Conservation (phyloP, 2,113 vertebrate genomes). For the Irena cyanogastra region DNA sequence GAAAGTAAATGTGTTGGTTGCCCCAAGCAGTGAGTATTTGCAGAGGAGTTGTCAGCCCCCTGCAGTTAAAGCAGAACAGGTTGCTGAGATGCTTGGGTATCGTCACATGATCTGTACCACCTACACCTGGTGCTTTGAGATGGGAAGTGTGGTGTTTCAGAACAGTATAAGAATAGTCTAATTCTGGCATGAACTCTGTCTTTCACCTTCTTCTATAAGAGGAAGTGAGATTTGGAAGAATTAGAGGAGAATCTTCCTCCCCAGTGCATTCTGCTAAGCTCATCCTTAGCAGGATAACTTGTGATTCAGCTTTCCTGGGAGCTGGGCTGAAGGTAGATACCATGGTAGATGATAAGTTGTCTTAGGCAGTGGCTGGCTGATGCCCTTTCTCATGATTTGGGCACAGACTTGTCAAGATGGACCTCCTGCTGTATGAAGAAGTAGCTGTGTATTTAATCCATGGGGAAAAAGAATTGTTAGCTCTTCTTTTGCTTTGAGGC, state of each 20-base stretch:
- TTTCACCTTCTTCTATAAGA: neutral
- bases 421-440: neutral
- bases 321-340: neutral
- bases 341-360: neutral
- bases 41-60: neutral
- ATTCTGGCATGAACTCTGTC: neutral
- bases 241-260: neutral
- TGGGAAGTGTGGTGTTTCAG: neutral
- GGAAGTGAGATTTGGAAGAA: neutral
- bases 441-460: neutral
- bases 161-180: neutral
- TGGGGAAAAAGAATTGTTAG: neutral
- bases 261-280: neutral
- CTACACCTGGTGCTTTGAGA: neutral
- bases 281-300: neutral
- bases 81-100: neutral
- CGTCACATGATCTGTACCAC: neutral
- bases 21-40: neutral
- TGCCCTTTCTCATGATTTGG: neutral
- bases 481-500: neutral
- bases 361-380: neutral
- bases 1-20: neutral
- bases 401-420: neutral
- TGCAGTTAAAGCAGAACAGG: neutral
- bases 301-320: neutral